These are phyloP conservation scores for Schizaphis graminum DNA, from an alignment of 2,888 invertebrate genomes.

Conservation along the genomic window DNA sequence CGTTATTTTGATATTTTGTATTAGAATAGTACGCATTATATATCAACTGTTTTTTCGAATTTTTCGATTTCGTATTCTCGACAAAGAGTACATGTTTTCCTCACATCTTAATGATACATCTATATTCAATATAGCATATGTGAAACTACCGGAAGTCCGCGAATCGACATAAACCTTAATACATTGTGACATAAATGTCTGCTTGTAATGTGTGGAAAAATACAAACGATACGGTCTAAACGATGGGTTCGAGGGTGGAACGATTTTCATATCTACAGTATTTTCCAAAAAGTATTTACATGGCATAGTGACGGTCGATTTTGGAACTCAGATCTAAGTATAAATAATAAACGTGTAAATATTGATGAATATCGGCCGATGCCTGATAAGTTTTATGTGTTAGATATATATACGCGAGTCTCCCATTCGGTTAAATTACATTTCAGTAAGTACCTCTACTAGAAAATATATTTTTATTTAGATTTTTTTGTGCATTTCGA, in stretches of 20 bases:
- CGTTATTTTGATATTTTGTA: neutral
- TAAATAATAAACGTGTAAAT: neutral
- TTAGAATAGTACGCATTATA: neutral
- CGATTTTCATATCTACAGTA: neutral
- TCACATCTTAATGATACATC: neutral
- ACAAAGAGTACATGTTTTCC: neutral
- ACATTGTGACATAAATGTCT: neutral
- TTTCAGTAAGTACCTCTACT: neutral
- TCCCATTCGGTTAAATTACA: neutral
- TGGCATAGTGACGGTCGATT: neutral
- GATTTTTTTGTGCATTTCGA: neutral
- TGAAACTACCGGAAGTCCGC: neutral
- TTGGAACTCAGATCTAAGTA: neutral
- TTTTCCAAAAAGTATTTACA: neutral
- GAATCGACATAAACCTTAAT: neutral
- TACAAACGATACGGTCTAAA: neutral
- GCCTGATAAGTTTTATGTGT: neutral
- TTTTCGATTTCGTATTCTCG: neutral
- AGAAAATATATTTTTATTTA: neutral
- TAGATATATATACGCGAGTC: neutral
- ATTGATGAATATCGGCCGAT: constrained; percentile 8
- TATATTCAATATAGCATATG: neutral
- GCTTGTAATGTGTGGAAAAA: neutral
- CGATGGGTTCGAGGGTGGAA: neutral
- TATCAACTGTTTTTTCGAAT: neutral